Percentiles rank a stretch among this genome's conserved stretches.
Conservation (phyloP, 2,113 vertebrate genomes). For the Erythrocebus patas region DNA sequence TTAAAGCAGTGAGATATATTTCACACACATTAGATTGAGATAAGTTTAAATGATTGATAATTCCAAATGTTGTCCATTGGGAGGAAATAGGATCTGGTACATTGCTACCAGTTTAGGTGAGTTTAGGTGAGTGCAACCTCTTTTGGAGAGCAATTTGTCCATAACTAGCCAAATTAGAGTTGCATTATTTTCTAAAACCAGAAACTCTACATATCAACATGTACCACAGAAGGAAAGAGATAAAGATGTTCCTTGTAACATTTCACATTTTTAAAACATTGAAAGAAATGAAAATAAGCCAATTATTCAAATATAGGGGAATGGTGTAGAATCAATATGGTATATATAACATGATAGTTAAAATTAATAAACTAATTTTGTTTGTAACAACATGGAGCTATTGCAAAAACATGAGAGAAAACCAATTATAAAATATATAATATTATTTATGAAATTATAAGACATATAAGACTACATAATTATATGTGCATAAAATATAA, state of each 20-base stretch:
- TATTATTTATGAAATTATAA: not conserved
- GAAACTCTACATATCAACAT: not conserved
- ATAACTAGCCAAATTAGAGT: not conserved
- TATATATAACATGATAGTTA: not conserved
- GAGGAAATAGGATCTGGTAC: not conserved
- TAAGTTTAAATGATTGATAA: not conserved
- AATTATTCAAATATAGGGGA: not conserved
- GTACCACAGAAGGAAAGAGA: not conserved
- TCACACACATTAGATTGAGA: not conserved
- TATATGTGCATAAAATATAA: not conserved
- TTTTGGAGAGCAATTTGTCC: not conserved
- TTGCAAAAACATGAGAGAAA: not conserved
- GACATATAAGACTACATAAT: not conserved
- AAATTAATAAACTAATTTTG: not conserved
- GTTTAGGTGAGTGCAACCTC: not conserved
- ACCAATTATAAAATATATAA: not conserved
- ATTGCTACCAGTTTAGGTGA: not conserved
- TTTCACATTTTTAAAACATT: not conserved
- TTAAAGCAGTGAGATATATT: not conserved
- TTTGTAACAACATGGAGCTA: not conserved
- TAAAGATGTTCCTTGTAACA: not conserved
- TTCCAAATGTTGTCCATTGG: not conserved
- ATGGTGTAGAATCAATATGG: not conserved
- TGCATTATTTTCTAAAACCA: not conserved
- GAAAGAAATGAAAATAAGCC: not conserved